Percentiles rank a stretch among this genome's conserved stretches.
Conservation (phyloP, 2,888 invertebrate species). For the Apotomis turbidana region DNA sequence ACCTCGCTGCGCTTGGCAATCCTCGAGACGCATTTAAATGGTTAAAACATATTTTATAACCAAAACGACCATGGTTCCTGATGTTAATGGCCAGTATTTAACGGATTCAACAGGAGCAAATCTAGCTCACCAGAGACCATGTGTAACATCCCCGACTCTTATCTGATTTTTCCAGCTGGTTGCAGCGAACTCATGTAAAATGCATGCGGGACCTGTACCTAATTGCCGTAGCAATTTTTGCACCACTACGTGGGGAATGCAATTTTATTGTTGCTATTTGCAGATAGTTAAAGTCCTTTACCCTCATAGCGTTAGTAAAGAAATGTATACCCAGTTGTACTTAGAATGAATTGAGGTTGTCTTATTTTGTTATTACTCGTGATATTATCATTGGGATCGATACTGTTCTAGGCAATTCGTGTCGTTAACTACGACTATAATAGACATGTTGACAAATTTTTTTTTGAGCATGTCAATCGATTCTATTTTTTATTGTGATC, state of each 20-base stretch:
- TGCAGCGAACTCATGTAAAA: conserved; percentile 64
- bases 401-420: no score
- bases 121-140: conserved; percentile 47
- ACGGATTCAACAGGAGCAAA: conserved; percentile 22
- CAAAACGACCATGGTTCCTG: neutral
- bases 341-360: no score
- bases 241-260: conserved; percentile 42
- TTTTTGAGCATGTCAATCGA: no score
- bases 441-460: no score
- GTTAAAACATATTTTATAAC: neutral
- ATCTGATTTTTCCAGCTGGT: conserved; percentile 67
- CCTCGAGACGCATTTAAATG: no score
- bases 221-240: conserved; percentile 49
- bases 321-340: neutral
- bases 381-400: no score
- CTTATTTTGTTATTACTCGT: no score
- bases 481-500: no score
- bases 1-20: no score
- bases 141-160: conserved; percentile 62
- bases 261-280: conserved; percentile 43
- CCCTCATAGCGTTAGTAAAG: neutral
- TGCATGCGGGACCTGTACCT: conserved; percentile 59
- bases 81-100: neutral
- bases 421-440: no score
- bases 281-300: conserved; percentile 32